Conservation (phyloP, 2,113 vertebrate genomes). For the Silurus meridionalis region DNA sequence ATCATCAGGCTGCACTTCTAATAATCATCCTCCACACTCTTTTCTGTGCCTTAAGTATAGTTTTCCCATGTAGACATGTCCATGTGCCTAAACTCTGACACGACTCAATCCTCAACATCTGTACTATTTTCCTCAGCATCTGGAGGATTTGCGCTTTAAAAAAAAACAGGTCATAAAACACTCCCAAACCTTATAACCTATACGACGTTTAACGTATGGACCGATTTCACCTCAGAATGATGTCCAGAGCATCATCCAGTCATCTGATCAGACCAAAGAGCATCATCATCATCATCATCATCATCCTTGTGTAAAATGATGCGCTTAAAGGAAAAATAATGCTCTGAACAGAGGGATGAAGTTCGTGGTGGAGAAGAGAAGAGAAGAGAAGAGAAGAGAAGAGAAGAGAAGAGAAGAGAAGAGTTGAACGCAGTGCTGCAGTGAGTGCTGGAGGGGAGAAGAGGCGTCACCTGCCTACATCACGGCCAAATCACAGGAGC, state of each 20-base stretch:
- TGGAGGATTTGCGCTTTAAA: no score
- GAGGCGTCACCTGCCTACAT: constrained; percentile 66
- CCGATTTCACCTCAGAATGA: not conserved
- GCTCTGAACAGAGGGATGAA: not conserved
- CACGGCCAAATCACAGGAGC: constrained; percentile 56
- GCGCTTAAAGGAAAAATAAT: not conserved
- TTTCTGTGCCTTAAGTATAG: not conserved
- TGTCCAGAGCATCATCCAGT: not conserved
- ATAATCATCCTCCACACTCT: not conserved
- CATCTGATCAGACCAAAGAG: not conserved
- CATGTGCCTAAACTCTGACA: not conserved
- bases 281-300: not conserved
- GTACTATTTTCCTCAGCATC: not conserved
- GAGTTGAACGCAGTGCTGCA: constrained; percentile 47
- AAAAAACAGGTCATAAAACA: not conserved
- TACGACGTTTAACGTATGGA: not conserved
- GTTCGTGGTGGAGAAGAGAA: not conserved
- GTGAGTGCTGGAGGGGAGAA: constrained; percentile 54
- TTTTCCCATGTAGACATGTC: not conserved
- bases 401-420: not conserved
- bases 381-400: no score
- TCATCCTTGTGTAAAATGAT: no score
- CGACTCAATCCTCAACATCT: not conserved
- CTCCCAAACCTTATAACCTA: not conserved
- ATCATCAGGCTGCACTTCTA: no score